Evolutionary conservation across 2,113 vertebrate species (phyloP), one percentile per base, ranked within the genome.

Genomic region (rabbit (Oryctolagus cuniculus)): DNA sequence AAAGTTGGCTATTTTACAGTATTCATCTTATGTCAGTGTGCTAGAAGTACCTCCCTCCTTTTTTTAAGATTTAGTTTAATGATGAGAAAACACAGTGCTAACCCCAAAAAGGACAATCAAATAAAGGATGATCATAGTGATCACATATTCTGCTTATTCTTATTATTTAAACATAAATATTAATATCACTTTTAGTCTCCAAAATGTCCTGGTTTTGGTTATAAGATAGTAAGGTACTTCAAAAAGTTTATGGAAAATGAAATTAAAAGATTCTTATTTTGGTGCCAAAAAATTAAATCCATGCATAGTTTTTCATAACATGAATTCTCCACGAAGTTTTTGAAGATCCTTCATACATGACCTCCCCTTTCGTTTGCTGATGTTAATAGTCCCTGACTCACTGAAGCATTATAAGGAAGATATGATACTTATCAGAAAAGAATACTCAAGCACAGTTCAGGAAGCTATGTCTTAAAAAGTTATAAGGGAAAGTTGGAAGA

Each of bases 61-160:
- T 87, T 61, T 44, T 16, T 31, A 92, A 77, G 21, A 27, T 84
- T 61, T 51, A 77, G 19, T 90, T 95, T 95, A 83, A 73, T 77
- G 31, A 88, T 90, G 69, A 80, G 69, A 89, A 91, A 90, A 91
- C 70, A 27, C 5, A 79, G n/a, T 63, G 38, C 74, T 11, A 94
- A 70, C 24, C 2, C 25, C 72, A 15, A 63, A 66, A 86, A 34
- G 11, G 10, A 27, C 79, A 21, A 31, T 49, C 29, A 72, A 36
- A 72, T 73, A 34, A 24, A 44, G 11, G 27, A 38, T 66, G 63
- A 49, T 51, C 61, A 67, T 5, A 24, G 69, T 55, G 25, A 53
- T n/a, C 29, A 24, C 25, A 61, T 6, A 29, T 66, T 53, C 36
- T 70, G 0, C 19, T 79, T 29, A 58, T 81, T 94, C 31, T 27